Base-by-base conservation (phyloP, 2,888 invertebrate species). In the Sesamia inferens region DNA sequence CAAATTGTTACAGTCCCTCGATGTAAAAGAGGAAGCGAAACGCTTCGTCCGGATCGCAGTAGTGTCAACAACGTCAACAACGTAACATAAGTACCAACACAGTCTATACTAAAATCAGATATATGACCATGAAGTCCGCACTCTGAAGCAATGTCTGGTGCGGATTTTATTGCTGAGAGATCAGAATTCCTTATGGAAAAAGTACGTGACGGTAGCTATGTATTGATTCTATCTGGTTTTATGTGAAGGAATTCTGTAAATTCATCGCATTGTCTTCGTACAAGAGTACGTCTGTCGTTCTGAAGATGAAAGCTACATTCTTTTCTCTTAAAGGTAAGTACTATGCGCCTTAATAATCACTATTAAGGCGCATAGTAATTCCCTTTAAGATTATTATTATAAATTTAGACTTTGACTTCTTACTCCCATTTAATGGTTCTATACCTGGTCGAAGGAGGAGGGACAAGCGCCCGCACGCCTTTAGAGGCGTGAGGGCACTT, bases 81-180 rank as follows among this genome's bases (percentile, higher is more conserved):
- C n/a, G n/a, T n/a, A n/a, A n/a, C 22, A 31, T 65, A 61, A 44
- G 64, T 62, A 76, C 47, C 16, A 62, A 57, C 44, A 74, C n/a
- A 57, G 24, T 61, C 55, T 65, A 44, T 79, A 57, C 79, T 68
- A 58, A 78, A 77, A 77, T 73, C 67, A 58, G 64, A 68, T 68
- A 47, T 63, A 78, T 80, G 69, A 63, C 62, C 62, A 69, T 69
- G 65, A 81, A 81, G 76, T 81, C 65, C 76, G 58, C 68, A 65
- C 71, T 81, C 54, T 61, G 54, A 61, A 62, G 68, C 63, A 61
- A 71, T 86, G 85, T 82, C 74, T 70, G 64, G 67, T 78, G 57
- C 64, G 65, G 65, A 77, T 73, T 81, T 81, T 80, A 80, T 80
- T 81, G 74, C 82, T 75, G n/a, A 63, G 59, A 81, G 80, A 80